Evolutionary conservation across 2,888 invertebrate genomes (phyloP).

Genomic region (Ypsolopha scabrella): DNA sequence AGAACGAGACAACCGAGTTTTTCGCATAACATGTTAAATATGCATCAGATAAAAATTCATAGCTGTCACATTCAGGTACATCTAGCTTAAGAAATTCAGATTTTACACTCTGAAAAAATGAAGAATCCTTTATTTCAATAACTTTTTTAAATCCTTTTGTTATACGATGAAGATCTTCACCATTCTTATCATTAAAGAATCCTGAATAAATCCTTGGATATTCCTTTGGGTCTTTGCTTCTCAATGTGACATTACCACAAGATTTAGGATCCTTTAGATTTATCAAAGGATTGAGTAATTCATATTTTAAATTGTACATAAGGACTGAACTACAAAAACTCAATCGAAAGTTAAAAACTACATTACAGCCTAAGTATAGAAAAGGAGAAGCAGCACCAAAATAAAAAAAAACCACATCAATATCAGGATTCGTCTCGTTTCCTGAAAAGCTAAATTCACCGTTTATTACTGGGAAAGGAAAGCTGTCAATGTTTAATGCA

Average conservation of each 20-base stretch:
- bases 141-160: slow-evolving; percentile 31
- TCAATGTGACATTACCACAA: slow-evolving; percentile 60
- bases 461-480: slow-evolving; percentile 5
- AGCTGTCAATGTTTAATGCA: neutral
- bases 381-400: slow-evolving; percentile 2
- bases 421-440: neutral
- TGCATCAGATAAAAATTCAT: slow-evolving; percentile 24
- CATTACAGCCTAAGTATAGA: neutral
- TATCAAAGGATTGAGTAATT: neutral
- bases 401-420: neutral
- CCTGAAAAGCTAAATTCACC: slow-evolving; percentile 1
- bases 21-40: slow-evolving; percentile 63
- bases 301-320: neutral
- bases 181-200: slow-evolving; percentile 53
- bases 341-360: neutral
- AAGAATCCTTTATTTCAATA: slow-evolving; percentile 31
- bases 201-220: slow-evolving; percentile 68
- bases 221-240: slow-evolving; percentile 54
- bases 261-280: slow-evolving; percentile 73
- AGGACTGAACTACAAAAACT: neutral
- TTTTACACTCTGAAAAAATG: slow-evolving; percentile 27
- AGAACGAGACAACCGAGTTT: slow-evolving; percentile 49
- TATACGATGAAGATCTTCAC: slow-evolving; percentile 47
- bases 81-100: slow-evolving; percentile 24
- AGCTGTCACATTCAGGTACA: slow-evolving; percentile 26